Percentiles rank a stretch among this genome's conserved stretches.
These are phyloP conservation scores for Enoplosus armatus DNA, from an alignment of 2,797 vertebrate species.

Conservation along the genomic window DNA sequence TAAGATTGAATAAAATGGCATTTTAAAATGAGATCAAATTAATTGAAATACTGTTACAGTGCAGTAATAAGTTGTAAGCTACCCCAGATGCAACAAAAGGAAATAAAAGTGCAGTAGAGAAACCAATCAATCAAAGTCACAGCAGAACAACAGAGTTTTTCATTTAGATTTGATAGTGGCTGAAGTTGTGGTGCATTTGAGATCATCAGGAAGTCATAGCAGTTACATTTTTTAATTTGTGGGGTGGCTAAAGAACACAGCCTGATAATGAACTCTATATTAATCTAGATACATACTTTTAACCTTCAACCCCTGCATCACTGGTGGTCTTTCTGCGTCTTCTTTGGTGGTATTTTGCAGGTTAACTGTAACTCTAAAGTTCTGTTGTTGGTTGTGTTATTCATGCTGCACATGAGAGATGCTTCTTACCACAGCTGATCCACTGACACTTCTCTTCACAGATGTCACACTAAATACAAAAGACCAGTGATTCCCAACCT, in stretches of 20 bases:
- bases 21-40: too few relatives aligned
- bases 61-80: too few relatives aligned
- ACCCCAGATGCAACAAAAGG: too few relatives aligned
- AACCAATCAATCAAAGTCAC: too few relatives aligned
- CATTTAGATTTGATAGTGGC: too few relatives aligned
- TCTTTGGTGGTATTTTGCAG: neutral
- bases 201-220: too few relatives aligned
- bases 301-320: neutral
- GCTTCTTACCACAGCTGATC: neutral
- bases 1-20: too few relatives aligned
- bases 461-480: neutral
- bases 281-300: neutral
- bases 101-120: too few relatives aligned
- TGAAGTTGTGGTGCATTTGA: too few relatives aligned
- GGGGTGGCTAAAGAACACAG: neutral
- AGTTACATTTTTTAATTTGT: neutral
- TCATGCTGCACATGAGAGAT: neutral
- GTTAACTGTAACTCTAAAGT: neutral
- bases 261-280: neutral
- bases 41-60: too few relatives aligned
- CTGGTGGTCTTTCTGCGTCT: neutral
- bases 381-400: neutral
- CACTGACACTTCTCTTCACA: neutral
- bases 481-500: neutral
- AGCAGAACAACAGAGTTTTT: too few relatives aligned